Evolutionary conservation across 2,797 vertebrate genomes (phyloP).

Genomic region (Platyrinchus mystaceus): DNA sequence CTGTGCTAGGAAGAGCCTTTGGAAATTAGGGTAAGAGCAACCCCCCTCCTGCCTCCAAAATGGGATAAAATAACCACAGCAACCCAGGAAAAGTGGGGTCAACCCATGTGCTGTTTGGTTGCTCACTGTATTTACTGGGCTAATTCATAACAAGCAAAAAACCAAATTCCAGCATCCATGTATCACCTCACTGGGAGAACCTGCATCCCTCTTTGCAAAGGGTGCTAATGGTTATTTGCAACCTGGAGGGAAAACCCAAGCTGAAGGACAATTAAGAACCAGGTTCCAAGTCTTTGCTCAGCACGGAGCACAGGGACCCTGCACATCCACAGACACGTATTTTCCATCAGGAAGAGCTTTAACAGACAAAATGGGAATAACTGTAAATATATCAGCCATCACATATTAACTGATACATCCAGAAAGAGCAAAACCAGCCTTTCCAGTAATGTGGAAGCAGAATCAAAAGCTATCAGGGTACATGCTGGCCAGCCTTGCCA

Average conservation of each 20-base stretch:
- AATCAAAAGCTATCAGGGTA: neutral
- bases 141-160: neutral
- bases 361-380: neutral
- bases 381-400: neutral
- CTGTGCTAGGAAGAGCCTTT: neutral
- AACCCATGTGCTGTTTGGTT: neutral
- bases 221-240: neutral
- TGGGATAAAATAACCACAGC: neutral
- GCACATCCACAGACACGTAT: rapidly evolving
- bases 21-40: neutral
- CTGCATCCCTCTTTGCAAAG: neutral
- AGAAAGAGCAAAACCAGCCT: neutral
- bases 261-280: neutral
- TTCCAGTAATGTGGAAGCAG: neutral
- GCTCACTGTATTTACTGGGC: rapidly evolving
- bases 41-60: neutral
- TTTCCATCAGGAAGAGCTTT: neutral
- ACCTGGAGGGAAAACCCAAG: neutral
- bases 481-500: neutral
- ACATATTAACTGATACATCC: neutral
- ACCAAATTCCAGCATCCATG: neutral
- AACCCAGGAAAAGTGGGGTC: neutral
- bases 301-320: neutral
- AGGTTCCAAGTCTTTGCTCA: rapidly evolving
- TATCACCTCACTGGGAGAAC: neutral